Percentiles rank a stretch among this genome's conserved stretches.
Evolutionary conservation across 2,113 vertebrate species (phyloP).

Genomic region (Lagenorhynchus albirostris): DNA sequence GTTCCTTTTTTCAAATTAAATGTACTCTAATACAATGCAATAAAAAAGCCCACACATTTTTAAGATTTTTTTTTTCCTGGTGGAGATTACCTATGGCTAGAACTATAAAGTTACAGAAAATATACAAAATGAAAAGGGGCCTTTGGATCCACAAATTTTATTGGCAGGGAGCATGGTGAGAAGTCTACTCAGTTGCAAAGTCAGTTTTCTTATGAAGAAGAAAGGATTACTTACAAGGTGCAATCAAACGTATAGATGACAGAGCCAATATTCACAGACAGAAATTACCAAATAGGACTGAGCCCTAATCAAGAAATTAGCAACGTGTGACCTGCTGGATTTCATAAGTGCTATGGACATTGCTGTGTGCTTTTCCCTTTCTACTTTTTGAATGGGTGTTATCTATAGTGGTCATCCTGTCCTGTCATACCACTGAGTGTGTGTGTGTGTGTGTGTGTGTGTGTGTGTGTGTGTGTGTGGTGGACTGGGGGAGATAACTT

Average conservation of each 20-base stretch:
- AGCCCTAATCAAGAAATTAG: not conserved
- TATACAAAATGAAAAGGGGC: not conserved
- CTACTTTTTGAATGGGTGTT: not conserved
- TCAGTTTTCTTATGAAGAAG: not conserved
- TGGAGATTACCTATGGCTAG: not conserved
- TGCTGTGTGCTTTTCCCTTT: not conserved
- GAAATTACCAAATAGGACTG: not conserved
- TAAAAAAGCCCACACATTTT: not conserved
- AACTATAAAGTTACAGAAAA: not conserved
- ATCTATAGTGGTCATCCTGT: not conserved
- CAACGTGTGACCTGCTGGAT: not conserved
- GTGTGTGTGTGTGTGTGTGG: not conserved
- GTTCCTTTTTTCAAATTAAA: not conserved
- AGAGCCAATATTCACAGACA: not conserved
- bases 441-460: not conserved
- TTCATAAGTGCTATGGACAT: not conserved
- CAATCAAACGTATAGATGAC: not conserved
- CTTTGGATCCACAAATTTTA: not conserved
- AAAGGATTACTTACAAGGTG: not conserved
- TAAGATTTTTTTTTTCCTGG: not conserved
- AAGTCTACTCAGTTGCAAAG: not conserved
- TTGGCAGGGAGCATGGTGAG: not conserved
- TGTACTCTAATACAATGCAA: not conserved
- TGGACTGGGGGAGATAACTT: not conserved
- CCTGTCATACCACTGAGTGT: not conserved